Percentiles rank a stretch among this genome's conserved stretches.
phyloP scores from a whole-genome alignment of 2,797 vertebrate species.

The Falco rusticolus region DNA sequence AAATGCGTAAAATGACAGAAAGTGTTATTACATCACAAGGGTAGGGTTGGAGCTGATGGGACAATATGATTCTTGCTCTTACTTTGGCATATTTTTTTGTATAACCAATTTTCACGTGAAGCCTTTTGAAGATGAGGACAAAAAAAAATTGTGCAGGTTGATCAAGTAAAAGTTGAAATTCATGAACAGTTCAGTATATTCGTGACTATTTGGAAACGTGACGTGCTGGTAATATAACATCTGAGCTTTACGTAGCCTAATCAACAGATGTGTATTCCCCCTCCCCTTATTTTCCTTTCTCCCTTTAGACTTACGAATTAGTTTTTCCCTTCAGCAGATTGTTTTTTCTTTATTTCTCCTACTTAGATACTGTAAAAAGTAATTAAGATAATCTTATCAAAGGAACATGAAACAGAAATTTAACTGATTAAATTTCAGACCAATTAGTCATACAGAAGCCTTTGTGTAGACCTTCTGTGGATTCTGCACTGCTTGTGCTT shows the following conservation, averaged over 20 bases:
- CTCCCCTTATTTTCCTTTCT: conserved; percentile 20
- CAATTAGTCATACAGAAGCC: conserved; percentile 68
- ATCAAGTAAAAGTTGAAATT: background rate
- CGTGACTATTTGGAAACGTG: background rate
- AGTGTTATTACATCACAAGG: background rate
- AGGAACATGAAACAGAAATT: conserved; percentile 71
- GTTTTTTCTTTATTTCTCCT: conserved; percentile 53
- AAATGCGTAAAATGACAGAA: background rate
- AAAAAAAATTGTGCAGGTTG: background rate
- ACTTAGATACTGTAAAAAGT: conserved; percentile 66
- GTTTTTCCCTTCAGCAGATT: conserved; percentile 51
- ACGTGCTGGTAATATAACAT: background rate
- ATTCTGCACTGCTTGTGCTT: conserved; percentile 49
- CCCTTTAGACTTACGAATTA: conserved; percentile 34
- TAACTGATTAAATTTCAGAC: conserved; percentile 72
- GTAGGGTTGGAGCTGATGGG: background rate
- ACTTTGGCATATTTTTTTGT: background rate
- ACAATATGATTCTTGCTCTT: background rate
- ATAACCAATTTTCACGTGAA: background rate
- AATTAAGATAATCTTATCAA: conserved; percentile 73
- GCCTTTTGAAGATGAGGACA: background rate
- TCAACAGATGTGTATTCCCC: conserved; percentile 46
- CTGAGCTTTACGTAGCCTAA: conserved; percentile 1
- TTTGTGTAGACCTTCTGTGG: conserved; percentile 62
- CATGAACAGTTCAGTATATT: background rate